phyloP scores from a whole-genome alignment of 2,113 vertebrate genomes.

The Echinops telfairi region DNA sequence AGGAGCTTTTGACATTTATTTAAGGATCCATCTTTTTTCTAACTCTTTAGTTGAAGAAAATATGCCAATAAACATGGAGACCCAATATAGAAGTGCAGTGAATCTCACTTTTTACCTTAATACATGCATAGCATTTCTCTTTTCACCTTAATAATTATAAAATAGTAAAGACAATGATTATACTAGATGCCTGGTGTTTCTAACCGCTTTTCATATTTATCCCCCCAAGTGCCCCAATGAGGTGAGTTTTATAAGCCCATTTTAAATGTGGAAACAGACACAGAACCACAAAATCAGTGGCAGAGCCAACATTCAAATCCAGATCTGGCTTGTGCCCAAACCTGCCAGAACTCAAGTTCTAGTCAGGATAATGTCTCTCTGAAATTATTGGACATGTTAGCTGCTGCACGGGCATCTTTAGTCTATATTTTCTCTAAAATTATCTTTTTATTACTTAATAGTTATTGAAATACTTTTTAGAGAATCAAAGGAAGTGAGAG shows the following conservation, averaged over 20 bases:
- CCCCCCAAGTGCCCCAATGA: neutral
- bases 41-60: slow-evolving; percentile 13
- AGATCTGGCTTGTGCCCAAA: neutral
- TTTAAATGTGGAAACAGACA: slow-evolving; percentile 14
- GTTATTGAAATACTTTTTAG: neutral
- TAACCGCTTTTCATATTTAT: slow-evolving; percentile 16
- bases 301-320: neutral
- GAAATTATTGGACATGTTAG: neutral
- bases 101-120: slow-evolving; percentile 15
- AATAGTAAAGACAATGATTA: neutral
- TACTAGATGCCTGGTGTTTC: neutral
- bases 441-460: slow-evolving; percentile 25
- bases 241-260: neutral
- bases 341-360: neutral
- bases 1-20: neutral
- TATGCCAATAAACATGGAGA: neutral
- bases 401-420: neutral
- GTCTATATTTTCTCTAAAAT: slow-evolving; percentile 39
- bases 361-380: neutral
- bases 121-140: neutral
- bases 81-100: neutral
- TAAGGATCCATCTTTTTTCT: neutral
- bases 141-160: slow-evolving; percentile 44
- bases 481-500: slow-evolving; percentile 27
- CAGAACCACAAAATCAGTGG: neutral